phyloP scores from a whole-genome alignment of 2,888 invertebrate species.

The Drosophila robusta region DNA sequence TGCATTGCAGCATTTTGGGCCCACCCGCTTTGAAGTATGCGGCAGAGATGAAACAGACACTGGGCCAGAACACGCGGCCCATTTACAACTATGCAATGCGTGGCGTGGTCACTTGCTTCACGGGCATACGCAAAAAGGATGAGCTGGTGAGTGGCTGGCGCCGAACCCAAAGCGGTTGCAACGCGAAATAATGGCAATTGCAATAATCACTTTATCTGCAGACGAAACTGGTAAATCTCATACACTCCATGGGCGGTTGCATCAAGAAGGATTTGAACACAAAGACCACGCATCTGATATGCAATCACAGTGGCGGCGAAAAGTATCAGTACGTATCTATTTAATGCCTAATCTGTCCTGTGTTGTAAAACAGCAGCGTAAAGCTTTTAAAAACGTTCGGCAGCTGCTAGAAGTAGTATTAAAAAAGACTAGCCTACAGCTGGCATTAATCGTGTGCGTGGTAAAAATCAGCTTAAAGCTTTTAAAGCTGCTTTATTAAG shows the following conservation, averaged over 20 bases:
- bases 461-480: no score
- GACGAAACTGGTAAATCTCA: conserved; percentile 94
- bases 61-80: conserved; percentile 91
- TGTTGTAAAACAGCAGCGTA: no score
- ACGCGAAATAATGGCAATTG: background rate
- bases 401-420: no score
- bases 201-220: conserved; percentile 82
- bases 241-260: conserved; percentile 98
- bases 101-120: conserved; percentile 95
- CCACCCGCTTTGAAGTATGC: conserved; percentile 92
- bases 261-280: conserved; percentile 95
- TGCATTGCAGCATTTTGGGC: conserved; percentile 88
- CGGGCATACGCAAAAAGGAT: conserved; percentile 95
- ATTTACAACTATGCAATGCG: conserved; percentile 95
- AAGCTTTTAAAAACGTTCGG: no score
- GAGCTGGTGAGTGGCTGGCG: conserved; percentile 89
- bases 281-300: conserved; percentile 96
- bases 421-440: no score
- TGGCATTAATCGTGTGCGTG: no score
- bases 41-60: conserved; percentile 89
- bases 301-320: conserved; percentile 94
- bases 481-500: no score
- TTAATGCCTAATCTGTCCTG: no score
- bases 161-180: background rate
- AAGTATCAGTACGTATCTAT: conserved; percentile 89